Evolutionary conservation across 2,113 vertebrate genomes (phyloP).

Genomic region (Regulus satrapa): DNA sequence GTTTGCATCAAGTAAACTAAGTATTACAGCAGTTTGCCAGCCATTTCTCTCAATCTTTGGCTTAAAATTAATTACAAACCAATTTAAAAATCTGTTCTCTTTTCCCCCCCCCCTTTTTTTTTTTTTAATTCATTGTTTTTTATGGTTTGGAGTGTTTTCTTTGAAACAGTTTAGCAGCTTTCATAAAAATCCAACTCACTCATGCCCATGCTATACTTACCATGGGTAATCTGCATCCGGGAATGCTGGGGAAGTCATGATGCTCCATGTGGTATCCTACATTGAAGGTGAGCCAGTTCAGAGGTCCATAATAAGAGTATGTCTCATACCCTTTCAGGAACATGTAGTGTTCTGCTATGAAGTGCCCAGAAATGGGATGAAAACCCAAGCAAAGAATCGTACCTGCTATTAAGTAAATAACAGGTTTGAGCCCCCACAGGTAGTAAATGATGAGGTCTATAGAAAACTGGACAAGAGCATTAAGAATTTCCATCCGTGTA

Average conservation of each 20-base stretch:
- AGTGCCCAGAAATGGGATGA: conserved; percentile 96
- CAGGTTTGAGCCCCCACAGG: conserved; percentile 87
- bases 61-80: not conserved
- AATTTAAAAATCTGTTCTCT: not conserved
- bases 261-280: conserved; percentile 98
- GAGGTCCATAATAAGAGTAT: conserved; percentile 93
- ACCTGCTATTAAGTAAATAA: conserved; percentile 88
- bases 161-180: not conserved
- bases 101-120: accelerated
- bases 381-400: conserved; percentile 88
- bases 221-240: conserved; percentile 88
- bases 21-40: not conserved
- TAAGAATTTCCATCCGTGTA: conserved; percentile 84
- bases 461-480: conserved; percentile 80
- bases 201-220: conserved; percentile 56
- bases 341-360: conserved; percentile 98
- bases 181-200: not conserved
- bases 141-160: not conserved
- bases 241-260: conserved; percentile 97
- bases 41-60: not conserved
- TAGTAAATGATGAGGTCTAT: conserved; percentile 76
- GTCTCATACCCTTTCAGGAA: conserved; percentile 94
- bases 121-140: not conserved
- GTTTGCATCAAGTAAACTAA: not conserved
- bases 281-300: conserved; percentile 96